These are phyloP conservation scores for Tachysurus fulvidraco DNA, from an alignment of 2,113 vertebrate genomes.

Conservation along the genomic window DNA sequence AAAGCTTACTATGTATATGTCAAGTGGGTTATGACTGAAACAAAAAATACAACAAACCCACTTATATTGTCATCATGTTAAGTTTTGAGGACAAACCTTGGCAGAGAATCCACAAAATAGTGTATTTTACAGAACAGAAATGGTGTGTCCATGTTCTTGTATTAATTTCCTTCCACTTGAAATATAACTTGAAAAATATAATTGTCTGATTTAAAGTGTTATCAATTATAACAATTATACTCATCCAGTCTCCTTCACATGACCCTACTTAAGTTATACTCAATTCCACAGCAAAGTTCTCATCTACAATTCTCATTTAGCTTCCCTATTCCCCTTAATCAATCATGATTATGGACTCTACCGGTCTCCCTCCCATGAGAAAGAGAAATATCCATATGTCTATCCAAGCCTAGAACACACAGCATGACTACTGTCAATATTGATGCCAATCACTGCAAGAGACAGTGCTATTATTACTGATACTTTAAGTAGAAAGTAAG, in stretches of 20 bases:
- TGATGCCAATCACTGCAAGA: conserved; percentile 21
- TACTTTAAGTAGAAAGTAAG: not conserved
- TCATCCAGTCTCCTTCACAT: not conserved
- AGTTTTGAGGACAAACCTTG: not conserved
- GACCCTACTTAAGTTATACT: conserved; percentile 1
- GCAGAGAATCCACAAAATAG: not conserved
- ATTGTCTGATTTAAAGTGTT: conserved; percentile 4
- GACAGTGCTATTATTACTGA: conserved; percentile 32
- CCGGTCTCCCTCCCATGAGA: not conserved
- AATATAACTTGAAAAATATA: not conserved
- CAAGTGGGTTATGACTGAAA: not conserved
- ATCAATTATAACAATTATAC: conserved; percentile 5
- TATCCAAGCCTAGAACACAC: conserved; percentile 3
- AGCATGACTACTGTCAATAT: conserved; percentile 37
- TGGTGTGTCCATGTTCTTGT: not conserved
- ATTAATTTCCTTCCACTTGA: not conserved
- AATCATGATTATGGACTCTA: conserved; percentile 29
- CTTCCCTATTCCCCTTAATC: conserved; percentile 31
- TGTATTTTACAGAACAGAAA: not conserved
- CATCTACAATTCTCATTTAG: conserved; percentile 18
- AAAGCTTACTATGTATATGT: not conserved
- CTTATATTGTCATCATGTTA: not conserved
- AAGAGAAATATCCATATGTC: conserved; percentile 40
- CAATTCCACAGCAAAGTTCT: conserved; percentile 8
- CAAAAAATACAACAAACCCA: not conserved